These are phyloP conservation scores for Trichosurus vulpecula DNA, from an alignment of 2,797 vertebrate species.

Conservation along the genomic window DNA sequence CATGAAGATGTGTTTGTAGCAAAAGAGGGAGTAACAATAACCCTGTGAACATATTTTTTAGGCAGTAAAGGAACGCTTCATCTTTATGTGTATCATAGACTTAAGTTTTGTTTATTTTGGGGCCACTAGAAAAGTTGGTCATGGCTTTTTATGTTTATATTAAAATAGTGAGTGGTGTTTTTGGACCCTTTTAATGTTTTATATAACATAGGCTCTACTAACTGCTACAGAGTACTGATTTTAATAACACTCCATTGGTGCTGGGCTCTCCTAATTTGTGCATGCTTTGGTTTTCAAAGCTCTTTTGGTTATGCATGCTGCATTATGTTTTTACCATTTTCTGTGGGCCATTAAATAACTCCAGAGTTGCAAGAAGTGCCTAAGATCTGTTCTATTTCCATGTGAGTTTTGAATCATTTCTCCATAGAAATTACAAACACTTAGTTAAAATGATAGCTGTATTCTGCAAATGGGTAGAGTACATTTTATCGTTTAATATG, in stretches of 20 bases:
- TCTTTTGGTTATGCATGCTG: conserved; percentile 64
- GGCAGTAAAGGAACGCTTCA: conserved; percentile 65
- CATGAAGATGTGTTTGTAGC: not conserved
- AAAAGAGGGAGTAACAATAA: fast-evolving
- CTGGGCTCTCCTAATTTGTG: conserved; percentile 56
- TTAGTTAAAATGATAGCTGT: not conserved
- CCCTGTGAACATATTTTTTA: conserved; percentile 43
- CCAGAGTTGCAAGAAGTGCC: conserved; percentile 19
- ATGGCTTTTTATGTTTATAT: not conserved
- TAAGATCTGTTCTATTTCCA: conserved; percentile 28
- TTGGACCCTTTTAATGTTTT: not conserved
- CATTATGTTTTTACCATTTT: conserved; percentile 35
- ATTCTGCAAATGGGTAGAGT: not conserved
- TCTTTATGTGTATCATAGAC: not conserved
- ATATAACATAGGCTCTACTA: conserved; percentile 50
- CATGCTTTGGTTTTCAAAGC: conserved; percentile 65
- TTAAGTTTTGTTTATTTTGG: conserved; percentile 15
- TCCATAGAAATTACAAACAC: conserved; percentile 26
- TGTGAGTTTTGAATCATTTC: conserved; percentile 48
- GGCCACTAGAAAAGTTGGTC: not conserved
- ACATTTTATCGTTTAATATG: not conserved
- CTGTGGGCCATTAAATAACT: not conserved
- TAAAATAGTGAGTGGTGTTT: not conserved
- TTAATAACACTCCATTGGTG: conserved; percentile 42
- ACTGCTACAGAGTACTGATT: conserved; percentile 63